Evolutionary conservation across 1,140 invertebrate genomes (phyloP), one percentile per base, ranked within the genome.

Genomic region (Temnothorax curvispinosus): DNA sequence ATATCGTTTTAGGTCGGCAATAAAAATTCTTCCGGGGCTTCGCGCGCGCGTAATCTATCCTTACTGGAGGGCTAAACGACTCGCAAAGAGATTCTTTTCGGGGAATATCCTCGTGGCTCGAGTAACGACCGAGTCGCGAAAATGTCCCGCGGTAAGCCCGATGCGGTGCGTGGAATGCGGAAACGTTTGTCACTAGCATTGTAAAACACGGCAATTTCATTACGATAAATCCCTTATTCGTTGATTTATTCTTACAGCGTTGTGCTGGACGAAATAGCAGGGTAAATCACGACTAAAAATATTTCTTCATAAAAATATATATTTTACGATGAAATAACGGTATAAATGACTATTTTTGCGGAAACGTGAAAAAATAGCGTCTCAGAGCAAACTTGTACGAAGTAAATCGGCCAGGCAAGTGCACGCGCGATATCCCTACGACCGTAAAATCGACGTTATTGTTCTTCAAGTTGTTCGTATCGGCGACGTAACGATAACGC

Each of bases 1-100:
- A 85, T 85, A 85, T 76, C 82, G 74, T 69, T 85, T 62, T 78
- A 18, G 54, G 62, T 78, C 82, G 82, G 72, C 58, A 76, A 74
- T 85, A 78, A 85, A 78, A 78, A 85, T 85, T 78, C 62, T 78
- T 78, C 75, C 69, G 41, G 80, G 69, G 75, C 44, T 75, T 35
- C 7, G 50, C 64, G 64, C 78, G 69, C 27, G 32, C 54, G 69
- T 75, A 69, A 84, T 84, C 80, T 84, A 84, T 84, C 69, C 80
- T 84, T 69, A 62, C 80, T 84, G 62, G 80, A 75, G 44, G 41
- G 32, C 80, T 84, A 62, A 84, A 62, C 80, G 80, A 84, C 69
- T 84, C 69, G 54, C 80, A 62, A 84, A 75, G 69, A 84, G 80
- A 84, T 84, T 84, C 80, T 84, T 54, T 60, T 54, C 69, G 50